Conservation (phyloP, 2,113 vertebrate genomes). For the Archocentrus centrarchus region DNA sequence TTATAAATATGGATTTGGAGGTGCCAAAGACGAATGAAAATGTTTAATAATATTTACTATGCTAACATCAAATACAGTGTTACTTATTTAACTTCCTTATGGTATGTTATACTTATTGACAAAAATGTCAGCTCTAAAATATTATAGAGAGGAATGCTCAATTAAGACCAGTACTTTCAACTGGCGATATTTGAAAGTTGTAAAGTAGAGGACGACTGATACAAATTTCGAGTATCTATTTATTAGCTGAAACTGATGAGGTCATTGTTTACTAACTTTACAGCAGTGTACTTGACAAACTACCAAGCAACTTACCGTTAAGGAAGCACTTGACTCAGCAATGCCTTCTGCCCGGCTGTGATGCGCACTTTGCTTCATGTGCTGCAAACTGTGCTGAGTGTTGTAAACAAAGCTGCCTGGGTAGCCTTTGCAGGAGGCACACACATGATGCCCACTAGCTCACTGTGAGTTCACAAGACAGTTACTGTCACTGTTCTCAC, state of each 20-base stretch:
- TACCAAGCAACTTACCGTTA: background rate
- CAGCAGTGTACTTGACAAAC: background rate
- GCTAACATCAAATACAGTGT: background rate
- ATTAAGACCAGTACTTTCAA: background rate
- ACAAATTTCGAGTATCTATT: background rate
- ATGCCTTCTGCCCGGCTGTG: background rate
- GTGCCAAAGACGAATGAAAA: slow-evolving; percentile 25
- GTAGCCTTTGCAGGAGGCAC: background rate
- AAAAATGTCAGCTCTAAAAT: background rate
- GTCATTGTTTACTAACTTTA: background rate
- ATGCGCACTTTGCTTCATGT: background rate
- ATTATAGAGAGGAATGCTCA: background rate
- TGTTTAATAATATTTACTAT: slow-evolving; percentile 42
- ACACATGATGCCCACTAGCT: background rate
- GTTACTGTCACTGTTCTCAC: background rate
- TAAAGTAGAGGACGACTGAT: background rate
- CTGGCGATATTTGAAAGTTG: background rate
- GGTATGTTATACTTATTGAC: background rate
- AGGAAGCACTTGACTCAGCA: background rate
- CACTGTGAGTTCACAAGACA: background rate
- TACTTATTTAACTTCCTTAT: background rate
- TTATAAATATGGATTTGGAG: slow-evolving; percentile 50
- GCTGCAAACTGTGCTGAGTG: background rate
- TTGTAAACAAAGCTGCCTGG: background rate
- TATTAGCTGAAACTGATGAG: background rate